Evolutionary conservation across 2,113 vertebrate species (phyloP).

Genomic region (Eidolon helvum): DNA sequence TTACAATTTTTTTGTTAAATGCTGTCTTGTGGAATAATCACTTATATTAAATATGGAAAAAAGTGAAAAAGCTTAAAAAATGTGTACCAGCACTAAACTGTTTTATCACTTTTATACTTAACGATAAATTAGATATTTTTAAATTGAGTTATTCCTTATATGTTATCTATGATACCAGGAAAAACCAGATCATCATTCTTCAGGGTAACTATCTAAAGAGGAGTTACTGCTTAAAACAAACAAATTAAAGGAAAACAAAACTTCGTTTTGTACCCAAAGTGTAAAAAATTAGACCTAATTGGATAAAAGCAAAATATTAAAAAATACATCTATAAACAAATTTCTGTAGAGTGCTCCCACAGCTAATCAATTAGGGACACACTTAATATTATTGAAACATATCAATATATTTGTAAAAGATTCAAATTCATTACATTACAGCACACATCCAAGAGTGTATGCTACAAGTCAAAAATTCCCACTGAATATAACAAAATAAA

Average conservation of each 20-base stretch:
- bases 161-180: background rate
- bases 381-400: constrained; percentile 10
- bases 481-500: constrained; percentile 58
- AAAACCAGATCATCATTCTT: background rate
- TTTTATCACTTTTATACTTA: constrained; percentile 30
- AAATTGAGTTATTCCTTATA: constrained; percentile 25
- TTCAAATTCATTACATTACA: constrained; percentile 33
- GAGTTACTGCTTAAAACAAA: background rate
- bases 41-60: constrained; percentile 13
- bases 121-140: constrained; percentile 26
- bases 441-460: constrained; percentile 39
- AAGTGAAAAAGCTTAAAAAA: constrained; percentile 37
- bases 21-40: constrained; percentile 19
- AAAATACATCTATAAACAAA: constrained; percentile 35
- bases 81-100: background rate
- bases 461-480: constrained; percentile 29
- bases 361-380: background rate
- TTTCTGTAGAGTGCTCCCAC: background rate
- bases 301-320: constrained; percentile 24
- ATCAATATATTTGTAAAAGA: constrained; percentile 24
- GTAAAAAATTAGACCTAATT: constrained; percentile 50
- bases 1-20: constrained; percentile 28
- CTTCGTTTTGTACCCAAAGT: constrained; percentile 2
- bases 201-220: background rate
- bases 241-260: background rate